Evolutionary conservation across 2,113 vertebrate genomes (phyloP), one percentile per base, ranked within the genome.

Genomic region (Labeo catla): DNA sequence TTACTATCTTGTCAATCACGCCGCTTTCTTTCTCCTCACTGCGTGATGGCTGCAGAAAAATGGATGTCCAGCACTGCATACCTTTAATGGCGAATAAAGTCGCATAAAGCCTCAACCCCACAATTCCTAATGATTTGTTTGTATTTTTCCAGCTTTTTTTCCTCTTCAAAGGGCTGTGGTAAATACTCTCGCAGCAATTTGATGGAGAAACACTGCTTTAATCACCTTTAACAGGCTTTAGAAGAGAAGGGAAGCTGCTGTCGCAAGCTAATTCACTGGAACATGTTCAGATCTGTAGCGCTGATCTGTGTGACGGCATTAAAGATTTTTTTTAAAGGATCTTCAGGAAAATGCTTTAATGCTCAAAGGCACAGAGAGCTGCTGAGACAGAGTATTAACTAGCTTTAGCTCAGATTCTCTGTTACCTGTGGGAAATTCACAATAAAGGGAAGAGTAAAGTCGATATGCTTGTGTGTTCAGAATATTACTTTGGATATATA

Each of bases 381-480:
- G 86, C 65, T 73, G 49, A 87, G 87, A 61, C 23, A 74, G 66
- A 80, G 19, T 77, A 88, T 88, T 45, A 87, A 19, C 76, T 36
- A 85, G 15, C 50, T 78, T n/a, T 74, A 82, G 86, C 81, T 47
- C 36, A 88, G 87, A 79, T 52, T 86, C 91, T 93, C 91, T 88
- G 88, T 93, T 92, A 92, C 93, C 93, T 93, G 89, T 92, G 92
- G 92, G 93, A 93, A 92, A 93, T 93, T 93, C 91, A 91, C 92
- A 89, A 83, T 93, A 92, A 93, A 93, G 92, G 93, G 90, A 54
- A 91, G 88, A 91, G 88, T 88, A 90, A 92, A 94, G 94, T 95
- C 93, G 92, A 94, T 94, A 93, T 92, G 91, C 93, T 92, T 93
- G 92, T 94, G 93, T 94, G 94, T 91, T 93, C 91, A 91, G 92